phyloP scores from a whole-genome alignment of 1,140 invertebrate species.

The Nixonia krombeini region DNA sequence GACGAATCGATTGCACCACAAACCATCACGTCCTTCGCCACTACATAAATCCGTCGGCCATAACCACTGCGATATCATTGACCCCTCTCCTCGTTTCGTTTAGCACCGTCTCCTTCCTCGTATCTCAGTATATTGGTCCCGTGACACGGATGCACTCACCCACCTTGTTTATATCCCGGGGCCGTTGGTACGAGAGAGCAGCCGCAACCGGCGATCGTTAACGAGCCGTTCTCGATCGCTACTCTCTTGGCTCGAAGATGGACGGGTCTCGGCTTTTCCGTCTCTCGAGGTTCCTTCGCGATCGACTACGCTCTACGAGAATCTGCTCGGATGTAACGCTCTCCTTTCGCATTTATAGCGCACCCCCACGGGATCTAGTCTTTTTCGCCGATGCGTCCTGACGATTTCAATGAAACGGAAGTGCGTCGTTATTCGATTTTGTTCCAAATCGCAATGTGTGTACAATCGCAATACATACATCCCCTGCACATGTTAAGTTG shows the following conservation, averaged over 20 bases:
- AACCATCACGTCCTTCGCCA: conserved; percentile 23
- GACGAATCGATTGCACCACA: conserved; percentile 26
- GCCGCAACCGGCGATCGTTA: conserved; percentile 25
- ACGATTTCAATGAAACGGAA: conserved; percentile 43
- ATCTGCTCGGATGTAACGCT: conserved; percentile 47
- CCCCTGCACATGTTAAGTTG: too few relatives aligned
- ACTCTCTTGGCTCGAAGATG: conserved; percentile 5
- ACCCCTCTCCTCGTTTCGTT: conserved; percentile 30
- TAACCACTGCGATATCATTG: conserved; percentile 36
- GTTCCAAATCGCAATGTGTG: too few relatives aligned
- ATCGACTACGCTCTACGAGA: conserved; percentile 40
- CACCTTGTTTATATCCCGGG: conserved; percentile 27
- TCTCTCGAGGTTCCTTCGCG: conserved; percentile 36
- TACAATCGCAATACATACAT: too few relatives aligned
- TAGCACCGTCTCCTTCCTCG: conserved; percentile 6
- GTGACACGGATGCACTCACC: conserved; percentile 31
- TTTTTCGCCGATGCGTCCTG: conserved; percentile 50
- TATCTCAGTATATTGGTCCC: conserved; percentile 9
- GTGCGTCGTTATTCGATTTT: conserved; percentile 29
- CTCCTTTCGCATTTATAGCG: conserved; percentile 52
- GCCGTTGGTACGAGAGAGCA: conserved; percentile 13
- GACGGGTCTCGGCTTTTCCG: conserved; percentile 38
- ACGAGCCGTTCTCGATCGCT: conserved; percentile 35
- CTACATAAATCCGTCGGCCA: conserved; percentile 33
- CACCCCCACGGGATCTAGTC: conserved; percentile 43